phyloP scores from a whole-genome alignment of 2,113 vertebrate species.

The Oncorhynchus kisutch region DNA sequence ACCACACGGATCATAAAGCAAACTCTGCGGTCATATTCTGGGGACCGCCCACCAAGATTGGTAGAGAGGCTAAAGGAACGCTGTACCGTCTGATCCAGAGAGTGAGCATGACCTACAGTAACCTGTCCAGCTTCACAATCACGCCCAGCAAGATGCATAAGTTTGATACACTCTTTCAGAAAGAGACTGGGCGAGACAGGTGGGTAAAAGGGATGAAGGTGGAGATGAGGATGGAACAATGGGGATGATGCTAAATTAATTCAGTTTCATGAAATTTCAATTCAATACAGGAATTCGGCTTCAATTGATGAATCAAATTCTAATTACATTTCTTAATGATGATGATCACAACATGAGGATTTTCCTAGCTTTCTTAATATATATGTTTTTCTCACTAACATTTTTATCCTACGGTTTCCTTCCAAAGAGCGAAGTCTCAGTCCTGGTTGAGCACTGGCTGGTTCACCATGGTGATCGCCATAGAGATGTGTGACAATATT shows the following conservation, averaged over 20 bases:
- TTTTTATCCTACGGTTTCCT: not conserved
- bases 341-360: too few species aligned
- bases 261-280: not conserved
- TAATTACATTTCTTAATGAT: too few species aligned
- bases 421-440: constrained; percentile 85
- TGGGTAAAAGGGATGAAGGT: constrained; percentile 47
- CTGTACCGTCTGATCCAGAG: constrained; percentile 87
- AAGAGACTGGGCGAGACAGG: constrained; percentile 94
- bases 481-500: constrained; percentile 90
- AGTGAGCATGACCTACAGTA: constrained; percentile 79
- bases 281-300: not conserved
- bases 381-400: too few species aligned
- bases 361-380: too few species aligned
- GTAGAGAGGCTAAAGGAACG: constrained; percentile 79
- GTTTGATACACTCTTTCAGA: constrained; percentile 88
- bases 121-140: constrained; percentile 82
- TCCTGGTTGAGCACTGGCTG: constrained; percentile 98
- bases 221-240: not conserved
- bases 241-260: not conserved
- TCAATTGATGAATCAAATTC: too few species aligned
- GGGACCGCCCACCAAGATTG: constrained; percentile 88
- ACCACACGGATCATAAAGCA: constrained; percentile 53
- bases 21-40: constrained; percentile 87
- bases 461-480: constrained; percentile 97
- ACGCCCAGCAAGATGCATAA: constrained; percentile 83